A percentile compares a stretch with the other conserved stretches of the same genome.
Evolutionary conservation across 2,113 vertebrate species (phyloP).

Genomic region (Caloenas nicobarica): DNA sequence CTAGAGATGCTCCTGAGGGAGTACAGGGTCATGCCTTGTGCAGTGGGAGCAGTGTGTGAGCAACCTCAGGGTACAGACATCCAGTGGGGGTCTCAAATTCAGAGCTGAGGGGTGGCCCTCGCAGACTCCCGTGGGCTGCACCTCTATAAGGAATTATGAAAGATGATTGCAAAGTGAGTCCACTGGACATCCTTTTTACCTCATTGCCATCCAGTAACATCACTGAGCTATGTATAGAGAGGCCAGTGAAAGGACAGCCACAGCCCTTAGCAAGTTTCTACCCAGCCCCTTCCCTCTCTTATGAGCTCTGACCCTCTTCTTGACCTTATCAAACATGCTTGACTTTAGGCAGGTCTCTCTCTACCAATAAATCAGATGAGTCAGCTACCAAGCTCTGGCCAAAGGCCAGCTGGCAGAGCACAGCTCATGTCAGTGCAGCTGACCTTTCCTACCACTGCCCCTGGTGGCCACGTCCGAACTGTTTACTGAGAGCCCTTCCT

Average conservation of each 20-base stretch:
- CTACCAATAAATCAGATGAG: neutral
- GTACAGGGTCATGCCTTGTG: neutral
- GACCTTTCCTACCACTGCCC: neutral
- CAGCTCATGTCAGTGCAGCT: accelerated
- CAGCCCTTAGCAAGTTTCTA: neutral
- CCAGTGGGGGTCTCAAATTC: neutral
- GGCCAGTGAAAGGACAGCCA: neutral
- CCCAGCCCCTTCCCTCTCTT: neutral
- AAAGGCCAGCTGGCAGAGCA: neutral
- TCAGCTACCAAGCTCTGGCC: neutral
- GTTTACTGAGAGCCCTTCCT: neutral
- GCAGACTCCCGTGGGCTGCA: neutral
- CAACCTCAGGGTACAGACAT: neutral
- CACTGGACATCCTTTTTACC: neutral
- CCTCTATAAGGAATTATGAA: neutral
- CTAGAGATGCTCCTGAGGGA: neutral
- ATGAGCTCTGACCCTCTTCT: neutral
- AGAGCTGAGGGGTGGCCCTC: neutral
- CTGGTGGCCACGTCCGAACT: neutral
- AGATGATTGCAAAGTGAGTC: neutral
- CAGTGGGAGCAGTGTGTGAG: accelerated
- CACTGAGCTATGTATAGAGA: neutral
- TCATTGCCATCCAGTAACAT: neutral
- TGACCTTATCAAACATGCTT: accelerated
- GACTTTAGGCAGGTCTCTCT: neutral